phyloP scores from a whole-genome alignment of 1,140 invertebrate species.

The Galleria mellonella region DNA sequence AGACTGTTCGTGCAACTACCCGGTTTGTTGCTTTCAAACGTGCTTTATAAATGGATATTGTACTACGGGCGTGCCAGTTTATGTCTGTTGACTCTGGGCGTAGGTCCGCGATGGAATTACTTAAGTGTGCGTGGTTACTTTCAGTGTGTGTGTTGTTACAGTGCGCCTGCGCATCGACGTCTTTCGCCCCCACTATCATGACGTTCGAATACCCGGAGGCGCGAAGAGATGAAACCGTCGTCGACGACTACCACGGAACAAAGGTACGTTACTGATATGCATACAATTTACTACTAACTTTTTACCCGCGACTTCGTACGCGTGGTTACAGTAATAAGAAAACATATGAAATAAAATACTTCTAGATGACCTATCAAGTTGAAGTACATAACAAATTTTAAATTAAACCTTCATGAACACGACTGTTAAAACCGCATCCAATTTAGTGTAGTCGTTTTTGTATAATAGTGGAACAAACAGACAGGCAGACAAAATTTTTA shows the following conservation, averaged over 20 bases:
- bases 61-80: constrained; percentile 27
- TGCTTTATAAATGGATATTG: constrained; percentile 33
- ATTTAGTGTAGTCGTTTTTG: too few species aligned
- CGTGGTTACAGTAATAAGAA: too few species aligned
- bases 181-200: constrained; percentile 41
- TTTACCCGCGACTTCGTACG: too few species aligned
- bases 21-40: constrained; percentile 14
- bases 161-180: constrained; percentile 40
- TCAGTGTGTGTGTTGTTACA: constrained; percentile 50
- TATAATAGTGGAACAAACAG: too few species aligned
- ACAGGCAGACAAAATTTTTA: too few species aligned
- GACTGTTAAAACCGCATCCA: too few species aligned
- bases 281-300: too few species aligned
- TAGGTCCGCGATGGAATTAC: constrained; percentile 22
- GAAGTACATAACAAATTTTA: too few species aligned
- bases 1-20: constrained; percentile 6
- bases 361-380: too few species aligned
- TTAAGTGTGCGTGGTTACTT: constrained; percentile 24
- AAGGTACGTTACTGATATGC: constrained; percentile 76
- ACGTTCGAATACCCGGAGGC: constrained; percentile 82
- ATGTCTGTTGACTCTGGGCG: constrained; percentile 17
- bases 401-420: too few species aligned
- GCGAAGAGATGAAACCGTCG: constrained; percentile 83
- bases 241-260: constrained; percentile 88
- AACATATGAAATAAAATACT: too few species aligned